These are phyloP conservation scores for Brachylomia viminalis DNA, from an alignment of 2,888 invertebrate genomes.

Conservation along the genomic window DNA sequence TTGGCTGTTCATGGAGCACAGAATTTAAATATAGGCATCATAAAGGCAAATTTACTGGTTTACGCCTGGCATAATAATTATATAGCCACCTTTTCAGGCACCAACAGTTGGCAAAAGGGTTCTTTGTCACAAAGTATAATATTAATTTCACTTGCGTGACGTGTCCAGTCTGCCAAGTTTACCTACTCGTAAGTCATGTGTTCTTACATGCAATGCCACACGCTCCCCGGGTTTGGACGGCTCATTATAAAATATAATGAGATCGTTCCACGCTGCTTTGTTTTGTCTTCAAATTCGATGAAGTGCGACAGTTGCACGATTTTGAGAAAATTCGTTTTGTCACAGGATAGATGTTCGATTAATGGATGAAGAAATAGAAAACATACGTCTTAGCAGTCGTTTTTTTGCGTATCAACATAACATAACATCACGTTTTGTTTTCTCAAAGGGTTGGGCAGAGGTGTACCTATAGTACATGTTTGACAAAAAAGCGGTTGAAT, in stretches of 20 bases:
- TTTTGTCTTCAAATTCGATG: slow-evolving; percentile 47
- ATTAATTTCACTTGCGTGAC: slow-evolving; percentile 28
- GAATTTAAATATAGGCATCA: neutral
- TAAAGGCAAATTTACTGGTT: neutral
- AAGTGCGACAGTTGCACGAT: slow-evolving; percentile 25
- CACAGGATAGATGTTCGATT: neutral
- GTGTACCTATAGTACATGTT: neutral
- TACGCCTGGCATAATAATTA: slow-evolving; percentile 16
- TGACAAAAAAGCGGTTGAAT: neutral
- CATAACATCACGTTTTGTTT: neutral
- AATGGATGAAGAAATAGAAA: neutral
- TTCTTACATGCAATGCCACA: slow-evolving; percentile 41
- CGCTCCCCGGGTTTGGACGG: slow-evolving; percentile 32
- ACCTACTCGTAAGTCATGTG: slow-evolving; percentile 29
- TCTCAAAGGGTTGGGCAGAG: neutral
- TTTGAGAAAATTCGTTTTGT: slow-evolving; percentile 1
- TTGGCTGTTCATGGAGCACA: neutral
- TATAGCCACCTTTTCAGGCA: neutral
- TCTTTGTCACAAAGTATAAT: slow-evolving; percentile 30
- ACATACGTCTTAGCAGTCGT: neutral
- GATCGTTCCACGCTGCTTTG: slow-evolving; percentile 43
- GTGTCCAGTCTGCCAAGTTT: slow-evolving; percentile 29
- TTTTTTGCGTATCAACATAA: neutral
- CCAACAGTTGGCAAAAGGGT: slow-evolving; percentile 26
- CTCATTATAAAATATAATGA: slow-evolving; percentile 68